A percentile compares a stretch with the other conserved stretches of the same genome.
phyloP scores from a whole-genome alignment of 2,888 invertebrate genomes.

The Leistus spinibarbis region DNA sequence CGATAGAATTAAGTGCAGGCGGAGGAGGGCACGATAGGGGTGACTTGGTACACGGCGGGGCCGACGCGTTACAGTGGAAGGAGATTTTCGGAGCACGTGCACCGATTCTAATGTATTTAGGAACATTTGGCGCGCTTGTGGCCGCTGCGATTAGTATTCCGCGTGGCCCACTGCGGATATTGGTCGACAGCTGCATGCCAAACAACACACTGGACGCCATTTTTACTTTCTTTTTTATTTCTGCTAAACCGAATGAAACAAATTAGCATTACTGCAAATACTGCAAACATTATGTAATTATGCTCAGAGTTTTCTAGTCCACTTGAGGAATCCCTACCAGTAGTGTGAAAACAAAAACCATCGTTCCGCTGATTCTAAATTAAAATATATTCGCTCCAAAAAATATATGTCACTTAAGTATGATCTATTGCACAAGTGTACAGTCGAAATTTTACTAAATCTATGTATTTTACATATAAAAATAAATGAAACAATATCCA shows the following conservation, averaged over 20 bases:
- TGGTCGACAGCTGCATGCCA: conserved; percentile 34
- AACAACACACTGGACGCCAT: conserved; percentile 14
- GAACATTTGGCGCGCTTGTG: conserved; percentile 32
- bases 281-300: background rate
- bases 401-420: too few relatives aligned
- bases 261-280: background rate
- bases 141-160: conserved; percentile 24
- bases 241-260: background rate
- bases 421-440: too few relatives aligned
- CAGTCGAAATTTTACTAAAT: too few relatives aligned
- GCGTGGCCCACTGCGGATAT: conserved; percentile 22
- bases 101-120: conserved; percentile 37
- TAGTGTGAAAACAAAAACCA: too few relatives aligned
- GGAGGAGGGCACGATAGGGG: background rate
- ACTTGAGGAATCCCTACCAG: too few relatives aligned
- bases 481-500: too few relatives aligned
- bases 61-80: background rate
- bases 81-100: background rate
- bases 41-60: background rate
- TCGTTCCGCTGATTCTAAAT: too few relatives aligned
- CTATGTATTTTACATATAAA: too few relatives aligned
- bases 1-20: conserved; percentile 33
- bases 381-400: too few relatives aligned
- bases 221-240: conserved; percentile 17
- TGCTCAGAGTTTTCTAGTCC: too few relatives aligned